Evolutionary conservation across 2,888 invertebrate species (phyloP).

Genomic region (Philhelius pedissequus): DNA sequence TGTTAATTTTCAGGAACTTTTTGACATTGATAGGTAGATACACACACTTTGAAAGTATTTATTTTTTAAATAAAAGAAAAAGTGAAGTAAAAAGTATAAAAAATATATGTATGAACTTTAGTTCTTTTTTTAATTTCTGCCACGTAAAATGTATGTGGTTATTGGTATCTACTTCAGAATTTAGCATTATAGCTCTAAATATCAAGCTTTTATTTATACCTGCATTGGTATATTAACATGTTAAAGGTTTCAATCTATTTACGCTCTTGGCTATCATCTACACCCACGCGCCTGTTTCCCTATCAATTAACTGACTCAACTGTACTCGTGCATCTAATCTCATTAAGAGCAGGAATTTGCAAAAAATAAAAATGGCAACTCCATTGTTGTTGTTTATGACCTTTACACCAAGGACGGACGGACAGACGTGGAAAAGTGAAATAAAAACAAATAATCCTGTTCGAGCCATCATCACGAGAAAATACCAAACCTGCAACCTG

Average conservation of each 20-base stretch:
- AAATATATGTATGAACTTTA: too few relatives aligned
- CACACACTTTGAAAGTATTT: too few relatives aligned
- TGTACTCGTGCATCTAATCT: constrained; percentile 45
- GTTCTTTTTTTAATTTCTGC: too few relatives aligned
- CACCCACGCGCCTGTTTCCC: neutral
- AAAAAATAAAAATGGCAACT: neutral
- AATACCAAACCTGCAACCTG: neutral
- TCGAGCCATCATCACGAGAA: neutral
- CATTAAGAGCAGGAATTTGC: constrained; percentile 20
- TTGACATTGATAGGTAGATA: too few relatives aligned
- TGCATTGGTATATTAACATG: too few relatives aligned
- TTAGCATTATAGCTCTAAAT: too few relatives aligned
- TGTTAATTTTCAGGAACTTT: too few relatives aligned
- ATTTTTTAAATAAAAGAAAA: too few relatives aligned
- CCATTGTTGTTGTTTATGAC: constrained; percentile 34
- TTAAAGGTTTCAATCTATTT: neutral
- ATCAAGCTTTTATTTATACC: too few relatives aligned
- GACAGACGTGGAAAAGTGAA: constrained; percentile 63
- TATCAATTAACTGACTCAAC: constrained; percentile 25
- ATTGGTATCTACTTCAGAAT: too few relatives aligned
- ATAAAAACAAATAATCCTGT: constrained; percentile 64
- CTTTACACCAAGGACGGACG: constrained; percentile 54
- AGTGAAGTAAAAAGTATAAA: too few relatives aligned
- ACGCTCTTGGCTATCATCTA: neutral
- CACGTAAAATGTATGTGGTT: too few relatives aligned